Evolutionary conservation across 2,797 vertebrate genomes (phyloP).

Genomic region (Hapalemur alaotrensis): DNA sequence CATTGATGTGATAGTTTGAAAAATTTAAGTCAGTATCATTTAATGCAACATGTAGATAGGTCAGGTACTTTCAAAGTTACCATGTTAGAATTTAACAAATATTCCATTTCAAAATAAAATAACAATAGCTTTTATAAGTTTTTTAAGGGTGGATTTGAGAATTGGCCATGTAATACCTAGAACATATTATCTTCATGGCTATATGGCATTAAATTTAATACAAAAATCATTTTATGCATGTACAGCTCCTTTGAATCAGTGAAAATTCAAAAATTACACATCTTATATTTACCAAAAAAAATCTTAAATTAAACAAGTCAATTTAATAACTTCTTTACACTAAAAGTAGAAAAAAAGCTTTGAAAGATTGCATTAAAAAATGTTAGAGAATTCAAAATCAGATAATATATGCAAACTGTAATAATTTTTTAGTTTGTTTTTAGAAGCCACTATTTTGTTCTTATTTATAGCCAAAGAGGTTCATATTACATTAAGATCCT

Average conservation of each 20-base stretch:
- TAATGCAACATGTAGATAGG: background rate
- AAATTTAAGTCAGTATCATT: background rate
- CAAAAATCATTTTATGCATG: background rate
- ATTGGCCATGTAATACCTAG: background rate
- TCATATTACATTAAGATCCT: background rate
- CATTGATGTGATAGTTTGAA: background rate
- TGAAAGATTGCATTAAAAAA: background rate
- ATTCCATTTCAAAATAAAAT: constrained; percentile 22
- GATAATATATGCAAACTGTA: background rate
- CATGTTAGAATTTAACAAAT: constrained; percentile 21
- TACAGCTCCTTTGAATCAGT: background rate
- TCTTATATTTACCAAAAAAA: constrained; percentile 32
- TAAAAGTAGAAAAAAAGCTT: constrained; percentile 2
- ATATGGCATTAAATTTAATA: constrained; percentile 31
- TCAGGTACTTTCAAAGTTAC: constrained; percentile 1
- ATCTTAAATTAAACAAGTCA: background rate
- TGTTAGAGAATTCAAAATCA: constrained; percentile 14
- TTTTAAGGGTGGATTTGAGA: background rate
- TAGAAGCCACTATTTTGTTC: background rate
- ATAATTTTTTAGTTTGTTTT: background rate
- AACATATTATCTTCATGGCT: background rate
- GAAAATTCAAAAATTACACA: background rate
- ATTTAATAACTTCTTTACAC: background rate
- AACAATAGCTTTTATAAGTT: background rate
- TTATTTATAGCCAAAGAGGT: background rate